Base-by-base conservation (phyloP, 2,888 invertebrate species). In the Calliphora vomitoria region DNA sequence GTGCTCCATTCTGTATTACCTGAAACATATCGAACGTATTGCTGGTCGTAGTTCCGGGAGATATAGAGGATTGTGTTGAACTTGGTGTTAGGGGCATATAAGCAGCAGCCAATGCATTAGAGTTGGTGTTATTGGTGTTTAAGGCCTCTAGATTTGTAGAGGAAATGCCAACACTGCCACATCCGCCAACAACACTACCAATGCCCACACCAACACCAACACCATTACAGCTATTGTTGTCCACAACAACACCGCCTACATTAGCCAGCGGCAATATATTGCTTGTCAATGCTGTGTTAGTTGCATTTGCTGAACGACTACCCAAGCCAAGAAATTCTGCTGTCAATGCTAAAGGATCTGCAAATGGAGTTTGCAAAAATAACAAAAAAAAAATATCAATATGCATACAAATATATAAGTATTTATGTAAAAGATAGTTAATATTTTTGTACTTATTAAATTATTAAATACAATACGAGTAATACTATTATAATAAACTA, bases 1-100 rank as follows among this genome's bases (percentile, higher is more conserved):
- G 41, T 74, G 55, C 3, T 50, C n/a, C 15, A 25, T 55, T 69
- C 58, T 60, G 68, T 64, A 47, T 92, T 89, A 93, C 93, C 92
- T 93, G 93, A 90, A 93, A 93, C 88, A 92, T 91, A 88, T 93
- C 93, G 89, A 92, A 93, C 68, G 92, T 91, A 89, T 92, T 92
- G 82, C 88, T 87, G 53, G 90, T 88, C 66, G 91, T 90, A 79
- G 91, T 92, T 79, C 93, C 90, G 25, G 91, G 93, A 81, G 93
- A 93, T 74, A 92, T 91, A 85, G 93, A 93, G 18, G 93, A 93
- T 88, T 93, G 93, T 50, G 93, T 92, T 74, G 93, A 93, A 82
- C 92, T 93, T 47, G 93, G 93, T 82, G 93, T 93, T 50, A 93
- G 88, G 31, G 93, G 92, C 88, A 92, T 90, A 89, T 93, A 93